A percentile compares a stretch with the other conserved stretches of the same genome.
Conservation (phyloP, 2,113 vertebrate genomes). For the Leptocoma aspasia region DNA sequence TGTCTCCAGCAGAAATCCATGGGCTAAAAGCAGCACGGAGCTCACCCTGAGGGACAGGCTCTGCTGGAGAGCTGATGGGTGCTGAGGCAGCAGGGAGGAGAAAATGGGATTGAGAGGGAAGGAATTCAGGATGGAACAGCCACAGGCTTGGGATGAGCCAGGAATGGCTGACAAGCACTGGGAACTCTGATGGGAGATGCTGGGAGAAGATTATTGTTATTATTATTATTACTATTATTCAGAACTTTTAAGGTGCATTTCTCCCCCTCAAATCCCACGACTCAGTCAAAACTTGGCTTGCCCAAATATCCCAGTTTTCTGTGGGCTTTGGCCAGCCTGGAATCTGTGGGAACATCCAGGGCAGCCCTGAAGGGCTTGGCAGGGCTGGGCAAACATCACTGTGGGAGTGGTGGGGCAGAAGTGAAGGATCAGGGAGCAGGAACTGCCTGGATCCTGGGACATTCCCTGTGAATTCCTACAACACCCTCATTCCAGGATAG, state of each 20-base stretch:
- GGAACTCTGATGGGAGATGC: rapidly evolving
- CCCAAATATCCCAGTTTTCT: neutral
- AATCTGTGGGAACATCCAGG: neutral
- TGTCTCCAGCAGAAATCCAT: neutral
- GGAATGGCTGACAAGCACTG: neutral
- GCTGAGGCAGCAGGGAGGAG: neutral
- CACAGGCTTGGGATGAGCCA: neutral
- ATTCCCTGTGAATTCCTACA: neutral
- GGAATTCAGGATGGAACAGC: neutral
- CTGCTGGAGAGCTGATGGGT: neutral
- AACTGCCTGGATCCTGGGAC: neutral
- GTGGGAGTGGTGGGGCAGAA: neutral
- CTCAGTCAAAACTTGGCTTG: neutral
- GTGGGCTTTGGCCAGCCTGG: neutral
- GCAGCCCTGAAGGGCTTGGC: too few species aligned
- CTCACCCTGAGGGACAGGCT: neutral
- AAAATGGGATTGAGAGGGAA: neutral
- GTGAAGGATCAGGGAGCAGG: neutral
- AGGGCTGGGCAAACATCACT: neutral
- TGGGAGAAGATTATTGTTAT: neutral
- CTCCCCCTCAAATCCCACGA: neutral
- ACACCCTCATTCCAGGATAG: neutral
- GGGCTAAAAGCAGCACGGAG: neutral
- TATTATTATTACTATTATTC: too few species aligned
- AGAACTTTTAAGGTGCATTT: neutral